Evolutionary conservation across 23 tunicate genomes (phyloP), one percentile per base, ranked within the genome.

Genomic region (Botrylloides violaceus): DNA sequence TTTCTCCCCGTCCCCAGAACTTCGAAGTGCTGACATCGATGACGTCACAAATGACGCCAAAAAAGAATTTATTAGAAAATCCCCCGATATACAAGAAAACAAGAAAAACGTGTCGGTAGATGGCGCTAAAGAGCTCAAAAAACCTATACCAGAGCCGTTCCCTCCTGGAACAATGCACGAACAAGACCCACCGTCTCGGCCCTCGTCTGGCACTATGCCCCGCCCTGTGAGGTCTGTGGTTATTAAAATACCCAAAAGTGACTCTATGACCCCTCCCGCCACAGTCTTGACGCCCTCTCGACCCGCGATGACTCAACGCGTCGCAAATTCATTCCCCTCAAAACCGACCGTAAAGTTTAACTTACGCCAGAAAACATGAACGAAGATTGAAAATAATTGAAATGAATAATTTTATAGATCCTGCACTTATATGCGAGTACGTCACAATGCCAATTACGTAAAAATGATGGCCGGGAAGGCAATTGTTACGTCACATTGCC

Each of bases 141-240:
- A 4, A 26, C 70, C 35, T 4, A 28, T 34, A 3, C 70, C 70
- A 3, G 18, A 7, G 29, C 32, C 35, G 26, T 63, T 27, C 36
- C 15, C 15, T 7, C 9, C 53, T 15, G n/a, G n/a, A n/a, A n/a
- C n/a, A n/a, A n/a, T n/a, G n/a, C 62, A 58, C 26, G 26, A 29
- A 28, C 23, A 58, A 28, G 62, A 58, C 4, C 33, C 70, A 19
- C 34, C 4, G 35, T 63, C 70, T 19, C 70, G 70, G 20, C 70
- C 70, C 18, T 21, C 70, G 3, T 63, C 70, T 6, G 70, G 70
- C 18, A 63, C 35, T 63, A 63, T 63, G 70, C 70, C 70, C 20
- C 70, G 36, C 70, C 70, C 70, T 3, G 70, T 63, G 4, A 31
- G 70, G 7, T 63, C 70, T 15, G 70, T 63, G 6, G 36, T 63